phyloP scores from a whole-genome alignment of 2,113 vertebrate species.

The Tyrannus savana region DNA sequence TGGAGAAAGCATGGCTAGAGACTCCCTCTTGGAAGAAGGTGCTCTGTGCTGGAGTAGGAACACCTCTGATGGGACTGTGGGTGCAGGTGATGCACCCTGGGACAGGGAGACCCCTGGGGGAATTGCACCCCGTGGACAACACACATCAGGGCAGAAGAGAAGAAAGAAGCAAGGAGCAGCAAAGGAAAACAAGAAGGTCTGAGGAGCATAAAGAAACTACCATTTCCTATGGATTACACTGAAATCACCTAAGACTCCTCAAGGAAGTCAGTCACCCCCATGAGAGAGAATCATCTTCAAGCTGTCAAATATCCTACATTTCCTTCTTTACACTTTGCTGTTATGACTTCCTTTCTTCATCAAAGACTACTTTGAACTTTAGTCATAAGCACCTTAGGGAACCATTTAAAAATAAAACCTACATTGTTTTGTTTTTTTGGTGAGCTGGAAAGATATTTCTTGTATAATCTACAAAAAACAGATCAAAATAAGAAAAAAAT shows the following conservation, averaged over 20 bases:
- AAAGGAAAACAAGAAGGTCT: neutral
- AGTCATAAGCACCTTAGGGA: neutral
- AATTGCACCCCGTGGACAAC: neutral
- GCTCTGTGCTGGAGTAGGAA: neutral
- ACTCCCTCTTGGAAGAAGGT: neutral
- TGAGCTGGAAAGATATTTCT: neutral
- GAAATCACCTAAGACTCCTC: neutral
- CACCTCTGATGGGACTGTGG: neutral
- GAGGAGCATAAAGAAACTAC: neutral
- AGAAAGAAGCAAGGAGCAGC: neutral
- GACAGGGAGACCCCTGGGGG: neutral
- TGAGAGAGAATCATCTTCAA: neutral
- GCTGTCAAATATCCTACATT: neutral
- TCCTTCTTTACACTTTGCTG: neutral
- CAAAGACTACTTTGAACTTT: neutral
- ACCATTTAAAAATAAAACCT: neutral
- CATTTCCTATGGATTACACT: neutral
- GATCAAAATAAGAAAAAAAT: neutral
- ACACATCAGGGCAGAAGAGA: neutral
- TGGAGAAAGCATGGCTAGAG: neutral
- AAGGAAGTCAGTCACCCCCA: neutral
- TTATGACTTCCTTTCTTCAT: neutral
- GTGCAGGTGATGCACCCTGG: neutral
- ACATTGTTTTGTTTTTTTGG: too few relatives aligned
- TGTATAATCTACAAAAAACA: neutral